These are phyloP conservation scores for Microplitis demolitor DNA, from an alignment of 1,140 invertebrate genomes.

Conservation along the genomic window DNA sequence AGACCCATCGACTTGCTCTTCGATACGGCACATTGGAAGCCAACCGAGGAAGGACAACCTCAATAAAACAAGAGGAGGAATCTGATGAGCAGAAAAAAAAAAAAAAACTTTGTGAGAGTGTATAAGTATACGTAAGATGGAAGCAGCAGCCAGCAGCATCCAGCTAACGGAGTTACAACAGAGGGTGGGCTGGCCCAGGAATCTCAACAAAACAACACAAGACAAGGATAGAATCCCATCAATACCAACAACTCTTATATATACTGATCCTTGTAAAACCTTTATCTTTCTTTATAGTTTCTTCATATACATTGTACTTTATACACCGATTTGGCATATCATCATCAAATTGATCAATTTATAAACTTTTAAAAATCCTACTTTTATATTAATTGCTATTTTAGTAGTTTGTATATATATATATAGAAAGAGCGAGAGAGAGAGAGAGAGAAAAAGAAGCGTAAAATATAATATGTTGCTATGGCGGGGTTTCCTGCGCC, in stretches of 20 bases:
- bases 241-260: too few species aligned
- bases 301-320: too few species aligned
- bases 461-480: constrained; percentile 36
- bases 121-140: background rate
- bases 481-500: constrained; percentile 23
- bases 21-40: constrained; percentile 12
- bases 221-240: too few species aligned
- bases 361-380: background rate
- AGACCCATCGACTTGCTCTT: constrained; percentile 12
- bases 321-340: too few species aligned
- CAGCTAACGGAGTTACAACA: too few species aligned
- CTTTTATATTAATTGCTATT: background rate
- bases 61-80: constrained; percentile 13
- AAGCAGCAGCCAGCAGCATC: too few species aligned
- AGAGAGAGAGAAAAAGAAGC: constrained; percentile 18
- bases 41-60: constrained; percentile 2
- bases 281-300: too few species aligned
- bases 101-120: constrained; percentile 1
- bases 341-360: background rate
- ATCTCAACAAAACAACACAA: too few species aligned
- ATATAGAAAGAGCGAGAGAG: background rate
- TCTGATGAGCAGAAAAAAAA: constrained; percentile 3
- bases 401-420: background rate
- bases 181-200: too few species aligned
- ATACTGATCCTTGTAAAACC: too few species aligned